Base-by-base conservation (phyloP, 2,888 invertebrate genomes). In the Litoditis marina region DNA sequence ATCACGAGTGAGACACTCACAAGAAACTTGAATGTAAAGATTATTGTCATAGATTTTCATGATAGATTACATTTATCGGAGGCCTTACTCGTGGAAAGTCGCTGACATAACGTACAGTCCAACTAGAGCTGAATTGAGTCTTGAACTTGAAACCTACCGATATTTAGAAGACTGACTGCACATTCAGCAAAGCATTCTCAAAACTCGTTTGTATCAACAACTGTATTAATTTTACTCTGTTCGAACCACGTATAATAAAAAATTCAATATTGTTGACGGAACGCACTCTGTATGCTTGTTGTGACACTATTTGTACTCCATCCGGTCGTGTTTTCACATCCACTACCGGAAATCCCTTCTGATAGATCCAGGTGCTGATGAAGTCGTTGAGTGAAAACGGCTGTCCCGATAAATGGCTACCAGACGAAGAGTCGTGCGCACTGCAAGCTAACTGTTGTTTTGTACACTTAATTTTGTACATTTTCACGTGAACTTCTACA, bases 301-400 rank as follows among this genome's bases (percentile, higher is more conserved):
- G 54, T 8, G 32, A 22, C 19, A 34, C 36, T 32, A 34, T 34
- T 7, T 34, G 36, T n/a, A 51, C 30, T 25, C 57, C 56, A 30
- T 44, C 51, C 2, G 56, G 44, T 36, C 52, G 19, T 11, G n/a
- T 39, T 27, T 31, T 28, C n/a, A 77, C 65, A 50, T 65, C 57
- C 54, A 77, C 65, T 7, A 76, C 60, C 8, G 77, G 77, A 49
- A 76, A 74, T 5, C 71, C 70, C 5, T 62, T 49, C 46, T 78
- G 77, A 31, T 72, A 68, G 44, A 76, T 71, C 78, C 78, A 77
- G 8, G 69, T 68, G 55, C 72, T 68, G 65, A 78, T 74, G 19
- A 76, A 62, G 42, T 71, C 68, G n/a, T 63, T 59, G n/a, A 74
- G 47, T 4, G 74, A 68, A 50, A 74, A 74, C 22, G 66, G 54